Evolutionary conservation across 2,797 vertebrate species (phyloP), one percentile per base, ranked within the genome.

Genomic region (Rallus crepitans): DNA sequence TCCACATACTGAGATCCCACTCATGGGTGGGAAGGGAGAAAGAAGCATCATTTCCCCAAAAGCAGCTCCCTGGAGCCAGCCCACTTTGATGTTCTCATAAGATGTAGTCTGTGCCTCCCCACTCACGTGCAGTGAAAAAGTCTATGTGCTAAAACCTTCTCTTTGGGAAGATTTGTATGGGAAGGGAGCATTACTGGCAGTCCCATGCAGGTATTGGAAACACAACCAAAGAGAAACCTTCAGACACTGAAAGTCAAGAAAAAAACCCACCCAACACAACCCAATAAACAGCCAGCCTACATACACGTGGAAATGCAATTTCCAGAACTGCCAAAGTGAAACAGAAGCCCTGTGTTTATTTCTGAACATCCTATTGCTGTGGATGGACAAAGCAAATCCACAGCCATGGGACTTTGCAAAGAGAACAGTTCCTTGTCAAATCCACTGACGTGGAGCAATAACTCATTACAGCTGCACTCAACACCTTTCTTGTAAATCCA

Each of bases 401-500:
- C 28, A 28, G 69, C 52, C 82, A 39, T 63, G 63, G 72, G 47
- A 16, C 28, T 63, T 68, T 69, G 45, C 35, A 45, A 77, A 91
- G 37, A 75, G 87, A 87, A 60, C 3, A 48, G 47, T 53, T 89
- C 65, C 39, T 70, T 52, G n/a, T 70, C 57, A 89, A 87, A 73
- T 57, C 66, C 63, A 73, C 57, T n/a, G 33, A 33, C 60, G 19
- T 0, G 0, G 64, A 56, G 53, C 10, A 70, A 15, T 55, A 89
- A 27, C 42, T 71, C 31, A 3, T 19, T 66, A 63, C 52, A 76
- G 24, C 39, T 70, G 60, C 60, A 84, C 48, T 39, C 68, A 80
- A 48, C 84, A 73, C 78, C 86, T 94, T 89, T 24, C 75, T 90
- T 80, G 48, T 84, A 90, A 95, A 91, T 64, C 56, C 83, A 83